phyloP scores from a whole-genome alignment of 2,888 invertebrate genomes.

The Drosophila borborema region DNA sequence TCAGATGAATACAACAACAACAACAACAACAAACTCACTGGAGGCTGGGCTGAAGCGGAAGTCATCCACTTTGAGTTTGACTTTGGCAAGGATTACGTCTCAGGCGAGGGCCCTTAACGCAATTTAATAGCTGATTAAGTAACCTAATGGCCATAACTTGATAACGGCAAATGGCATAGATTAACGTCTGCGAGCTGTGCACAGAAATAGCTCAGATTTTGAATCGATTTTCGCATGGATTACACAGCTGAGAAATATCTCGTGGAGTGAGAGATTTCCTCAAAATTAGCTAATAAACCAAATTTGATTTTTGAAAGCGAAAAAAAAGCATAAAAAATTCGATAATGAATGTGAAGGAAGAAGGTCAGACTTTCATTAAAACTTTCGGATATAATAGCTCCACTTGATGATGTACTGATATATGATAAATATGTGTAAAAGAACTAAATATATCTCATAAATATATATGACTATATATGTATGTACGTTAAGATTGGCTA shows the following conservation, averaged over 20 bases:
- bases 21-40: neutral
- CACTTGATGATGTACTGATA: too few species aligned
- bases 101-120: conserved; percentile 1
- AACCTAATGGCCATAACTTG: conserved; percentile 9
- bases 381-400: too few species aligned
- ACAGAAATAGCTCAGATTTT: neutral
- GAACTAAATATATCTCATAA: too few species aligned
- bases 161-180: conserved; percentile 10
- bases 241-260: neutral
- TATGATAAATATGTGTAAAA: too few species aligned
- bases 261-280: too few species aligned
- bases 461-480: too few species aligned
- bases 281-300: neutral
- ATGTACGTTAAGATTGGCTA: too few species aligned
- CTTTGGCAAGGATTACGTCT: neutral
- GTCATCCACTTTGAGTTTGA: conserved; percentile 1
- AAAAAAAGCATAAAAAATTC: too few species aligned
- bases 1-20: conserved; percentile 31
- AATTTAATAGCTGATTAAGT: conserved; percentile 30
- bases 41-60: neutral
- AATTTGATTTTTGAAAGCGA: neutral
- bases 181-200: neutral
- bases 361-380: too few species aligned
- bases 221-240: neutral
- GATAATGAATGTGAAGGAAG: neutral